Base-by-base conservation (phyloP, 2,113 vertebrate species). In the Rhinogobius similis region DNA sequence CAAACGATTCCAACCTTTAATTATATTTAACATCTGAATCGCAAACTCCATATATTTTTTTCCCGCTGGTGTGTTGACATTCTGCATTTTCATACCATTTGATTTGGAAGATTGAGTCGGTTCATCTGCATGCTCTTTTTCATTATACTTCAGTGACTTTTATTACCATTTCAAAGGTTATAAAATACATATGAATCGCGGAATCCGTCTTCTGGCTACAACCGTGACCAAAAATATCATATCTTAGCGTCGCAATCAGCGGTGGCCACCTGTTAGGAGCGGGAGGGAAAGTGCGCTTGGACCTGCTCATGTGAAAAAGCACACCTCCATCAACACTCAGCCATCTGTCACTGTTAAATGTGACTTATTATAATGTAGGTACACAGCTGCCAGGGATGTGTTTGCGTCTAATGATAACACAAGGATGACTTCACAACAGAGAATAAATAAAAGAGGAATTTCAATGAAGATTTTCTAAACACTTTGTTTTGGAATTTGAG, bases 91-190 rank as follows among this genome's bases (percentile, higher is more conserved):
- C 24, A 16, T 9, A 58, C 13, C 14, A 29, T 20, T 29, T 58
- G 24, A 56, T 18, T 24, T 56, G 24, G 53, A 29, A 56, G 53
- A 56, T 56, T 27, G 14, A n/a, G 2, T 13, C 12, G 10, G 21
- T 14, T 55, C 52, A 14, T 58, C 1, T 58, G 24, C 24, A 1
- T 27, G 5, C 7, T 18, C 26, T 58, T 29, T 29, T 58, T 29
- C 26, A 29, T 58, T 18, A 58, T 58, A 58, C 55, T 58, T 58
- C 55, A 58, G 14, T 18, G 55, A 29, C 14, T 58, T 46, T 29
- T 58, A 58, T 58, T 58, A 58, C 12, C 55, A 58, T 58, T 58
- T 58, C 55, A 58, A 58, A 58, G 55, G 55, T 58, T 58, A 20
- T 29, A 58, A 58, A 58, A 27, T 58, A 27, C 55, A 18, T 58